phyloP scores from a whole-genome alignment of 2,888 invertebrate genomes.

The Lycophotia porphyrea region DNA sequence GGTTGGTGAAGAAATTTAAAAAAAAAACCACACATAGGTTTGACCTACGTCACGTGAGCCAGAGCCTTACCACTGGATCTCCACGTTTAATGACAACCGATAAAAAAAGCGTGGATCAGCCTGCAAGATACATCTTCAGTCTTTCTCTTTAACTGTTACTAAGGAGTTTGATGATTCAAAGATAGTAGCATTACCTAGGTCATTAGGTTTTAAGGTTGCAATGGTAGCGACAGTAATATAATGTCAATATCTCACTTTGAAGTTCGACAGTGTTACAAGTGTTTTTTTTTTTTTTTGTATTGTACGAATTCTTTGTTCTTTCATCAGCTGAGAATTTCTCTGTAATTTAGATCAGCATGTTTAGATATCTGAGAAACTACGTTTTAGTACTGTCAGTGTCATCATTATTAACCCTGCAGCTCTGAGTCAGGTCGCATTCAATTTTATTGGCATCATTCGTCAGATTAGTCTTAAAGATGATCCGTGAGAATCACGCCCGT shows the following conservation, averaged over 20 bases:
- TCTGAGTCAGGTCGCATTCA: background rate
- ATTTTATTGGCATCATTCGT: background rate
- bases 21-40: no score
- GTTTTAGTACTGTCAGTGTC: background rate
- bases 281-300: background rate
- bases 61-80: background rate
- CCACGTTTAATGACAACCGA: background rate
- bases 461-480: background rate
- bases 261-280: background rate
- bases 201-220: slow-evolving; percentile 13
- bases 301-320: background rate
- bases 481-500: background rate
- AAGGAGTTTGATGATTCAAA: background rate
- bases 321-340: background rate
- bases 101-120: background rate
- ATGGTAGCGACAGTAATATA: slow-evolving; percentile 9
- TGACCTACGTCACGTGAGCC: no score
- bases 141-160: slow-evolving; percentile 1
- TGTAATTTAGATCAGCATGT: background rate
- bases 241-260: slow-evolving; percentile 6
- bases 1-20: no score
- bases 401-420: background rate
- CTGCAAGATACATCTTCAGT: background rate
- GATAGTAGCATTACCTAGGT: slow-evolving; percentile 19
- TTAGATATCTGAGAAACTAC: background rate